phyloP scores from a whole-genome alignment of 2,113 vertebrate species.

The Apteryx mantelli region DNA sequence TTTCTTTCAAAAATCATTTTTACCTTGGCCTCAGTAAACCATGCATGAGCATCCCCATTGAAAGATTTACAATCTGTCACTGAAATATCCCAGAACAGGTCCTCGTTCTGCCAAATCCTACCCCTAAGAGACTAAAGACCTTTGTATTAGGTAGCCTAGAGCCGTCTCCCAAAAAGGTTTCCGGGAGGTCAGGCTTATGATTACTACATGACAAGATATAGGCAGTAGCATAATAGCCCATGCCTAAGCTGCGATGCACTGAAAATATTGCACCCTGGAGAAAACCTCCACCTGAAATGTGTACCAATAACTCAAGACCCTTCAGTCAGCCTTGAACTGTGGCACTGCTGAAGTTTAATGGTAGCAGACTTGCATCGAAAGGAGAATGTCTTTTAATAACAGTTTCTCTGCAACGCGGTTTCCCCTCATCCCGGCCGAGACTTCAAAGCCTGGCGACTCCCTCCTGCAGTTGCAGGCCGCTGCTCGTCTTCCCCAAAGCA shows the following conservation, averaged over 20 bases:
- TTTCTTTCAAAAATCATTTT: background rate
- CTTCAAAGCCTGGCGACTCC: conserved; percentile 46
- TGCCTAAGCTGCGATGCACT: background rate
- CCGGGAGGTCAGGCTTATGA: conserved; percentile 27
- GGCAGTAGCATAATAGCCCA: conserved; percentile 17
- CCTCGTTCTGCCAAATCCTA: background rate
- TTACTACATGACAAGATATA: conserved; percentile 26
- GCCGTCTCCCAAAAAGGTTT: conserved; percentile 20
- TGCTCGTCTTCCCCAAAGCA: conserved; percentile 22
- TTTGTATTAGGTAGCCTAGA: background rate
- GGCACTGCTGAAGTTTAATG: conserved; percentile 31
- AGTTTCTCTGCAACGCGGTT: conserved; percentile 14
- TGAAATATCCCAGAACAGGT: background rate
- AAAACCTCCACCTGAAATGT: conserved; percentile 12
- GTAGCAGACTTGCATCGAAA: conserved; percentile 33
- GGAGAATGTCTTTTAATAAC: conserved; percentile 40
- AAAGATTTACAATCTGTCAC: background rate
- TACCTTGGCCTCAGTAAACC: conserved; percentile 9
- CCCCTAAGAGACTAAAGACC: background rate
- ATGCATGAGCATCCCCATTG: fast-evolving
- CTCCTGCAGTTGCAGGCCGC: conserved; percentile 27
- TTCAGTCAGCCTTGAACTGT: conserved; percentile 45
- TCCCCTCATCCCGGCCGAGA: conserved; percentile 44
- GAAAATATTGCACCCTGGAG: conserved; percentile 46
- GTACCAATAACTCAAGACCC: conserved; percentile 53